Percentiles rank a stretch among this genome's conserved stretches.
These are phyloP conservation scores for Hypotaenidia philippensis DNA, from an alignment of 2,797 vertebrate genomes.

Conservation along the genomic window DNA sequence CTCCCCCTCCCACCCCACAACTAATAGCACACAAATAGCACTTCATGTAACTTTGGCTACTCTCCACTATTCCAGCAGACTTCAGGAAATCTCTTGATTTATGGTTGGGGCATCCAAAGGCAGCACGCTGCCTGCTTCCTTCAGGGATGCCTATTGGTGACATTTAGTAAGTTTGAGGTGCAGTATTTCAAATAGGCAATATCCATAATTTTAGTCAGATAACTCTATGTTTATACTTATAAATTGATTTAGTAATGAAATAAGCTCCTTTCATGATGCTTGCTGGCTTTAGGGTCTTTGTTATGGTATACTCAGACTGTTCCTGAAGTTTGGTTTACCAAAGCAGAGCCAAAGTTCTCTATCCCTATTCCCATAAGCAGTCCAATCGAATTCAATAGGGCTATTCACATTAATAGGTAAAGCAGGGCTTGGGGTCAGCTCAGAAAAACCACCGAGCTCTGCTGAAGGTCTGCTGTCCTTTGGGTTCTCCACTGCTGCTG, in stretches of 20 bases:
- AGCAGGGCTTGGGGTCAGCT: not conserved
- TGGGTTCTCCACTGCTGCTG: not conserved
- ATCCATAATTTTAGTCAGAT: slow-evolving; percentile 69
- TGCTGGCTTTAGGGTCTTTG: slow-evolving; percentile 67
- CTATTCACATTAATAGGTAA: slow-evolving; percentile 46
- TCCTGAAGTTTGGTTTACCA: slow-evolving; percentile 58
- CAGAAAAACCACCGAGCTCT: not conserved
- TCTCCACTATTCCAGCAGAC: slow-evolving; percentile 67
- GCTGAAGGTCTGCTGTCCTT: not conserved
- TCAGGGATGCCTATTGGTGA: slow-evolving; percentile 65
- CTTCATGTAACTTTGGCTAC: slow-evolving; percentile 66
- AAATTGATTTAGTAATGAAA: slow-evolving; percentile 69
- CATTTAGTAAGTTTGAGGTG: slow-evolving; percentile 55
- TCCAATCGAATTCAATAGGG: slow-evolving; percentile 32
- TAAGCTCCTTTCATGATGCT: slow-evolving; percentile 57
- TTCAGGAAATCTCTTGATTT: slow-evolving; percentile 76
- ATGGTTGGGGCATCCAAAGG: slow-evolving; percentile 61
- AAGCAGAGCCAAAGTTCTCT: slow-evolving; percentile 39
- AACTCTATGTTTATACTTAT: slow-evolving; percentile 42
- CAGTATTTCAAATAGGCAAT: slow-evolving; percentile 70
- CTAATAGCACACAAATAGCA: slow-evolving; percentile 69
- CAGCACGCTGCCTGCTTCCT: slow-evolving; percentile 67
- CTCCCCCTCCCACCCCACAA: slow-evolving; percentile 18
- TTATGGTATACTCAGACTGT: slow-evolving; percentile 38
- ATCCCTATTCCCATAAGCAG: not conserved